Conservation (phyloP, 2,797 vertebrate species). For the Eulemur albifrons region DNA sequence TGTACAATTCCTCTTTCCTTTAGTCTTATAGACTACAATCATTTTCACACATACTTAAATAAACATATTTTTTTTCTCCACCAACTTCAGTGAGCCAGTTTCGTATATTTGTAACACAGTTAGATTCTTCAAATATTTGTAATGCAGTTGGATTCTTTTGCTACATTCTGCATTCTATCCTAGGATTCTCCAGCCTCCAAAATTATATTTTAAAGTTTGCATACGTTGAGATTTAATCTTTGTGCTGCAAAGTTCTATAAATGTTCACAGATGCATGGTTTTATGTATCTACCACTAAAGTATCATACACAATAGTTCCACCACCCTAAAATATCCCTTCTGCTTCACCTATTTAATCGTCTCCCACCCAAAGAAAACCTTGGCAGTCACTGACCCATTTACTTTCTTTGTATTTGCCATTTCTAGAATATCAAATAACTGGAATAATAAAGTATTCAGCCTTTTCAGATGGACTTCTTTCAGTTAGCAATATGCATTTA, state of each 20-base stretch:
- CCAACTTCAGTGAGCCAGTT: not conserved
- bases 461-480: not conserved
- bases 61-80: not conserved
- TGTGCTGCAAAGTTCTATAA: not conserved
- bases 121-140: not conserved
- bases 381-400: not conserved
- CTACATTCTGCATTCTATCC: not conserved
- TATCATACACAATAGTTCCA: not conserved
- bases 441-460: not conserved
- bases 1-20: not conserved
- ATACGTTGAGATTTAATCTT: not conserved
- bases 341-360: not conserved
- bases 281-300: not conserved
- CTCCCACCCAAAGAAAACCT: not conserved
- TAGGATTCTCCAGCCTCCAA: not conserved
- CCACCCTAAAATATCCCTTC: not conserved
- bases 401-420: not conserved
- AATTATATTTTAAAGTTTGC: not conserved
- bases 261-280: not conserved
- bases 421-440: not conserved
- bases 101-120: not conserved
- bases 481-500: not conserved
- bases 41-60: not conserved
- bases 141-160: not conserved
- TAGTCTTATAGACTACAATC: not conserved